Evolutionary conservation across 2,888 invertebrate genomes (phyloP).

Genomic region (Eristalinus sepulchralis): DNA sequence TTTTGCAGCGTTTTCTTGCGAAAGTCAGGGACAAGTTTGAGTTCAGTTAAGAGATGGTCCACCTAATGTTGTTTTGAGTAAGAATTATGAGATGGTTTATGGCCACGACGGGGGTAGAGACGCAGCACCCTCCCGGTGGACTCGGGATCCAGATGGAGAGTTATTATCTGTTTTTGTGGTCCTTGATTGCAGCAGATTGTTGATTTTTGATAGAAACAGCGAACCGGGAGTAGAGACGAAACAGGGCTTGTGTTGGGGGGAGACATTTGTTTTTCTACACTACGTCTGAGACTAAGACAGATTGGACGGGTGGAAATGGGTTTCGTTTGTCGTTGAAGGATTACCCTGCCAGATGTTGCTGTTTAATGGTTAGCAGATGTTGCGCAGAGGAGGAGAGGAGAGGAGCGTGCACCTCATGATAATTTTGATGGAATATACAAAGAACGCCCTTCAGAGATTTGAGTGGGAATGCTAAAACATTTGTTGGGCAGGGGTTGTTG

Average conservation of each 20-base stretch:
- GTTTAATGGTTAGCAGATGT: neutral
- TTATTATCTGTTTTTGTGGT: slow-evolving; percentile 36
- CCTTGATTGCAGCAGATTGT: slow-evolving; percentile 38
- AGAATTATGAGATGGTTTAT: slow-evolving; percentile 58
- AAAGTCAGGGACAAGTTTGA: slow-evolving; percentile 47
- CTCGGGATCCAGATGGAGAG: slow-evolving; percentile 28
- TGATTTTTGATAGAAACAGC: slow-evolving; percentile 6
- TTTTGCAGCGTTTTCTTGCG: neutral
- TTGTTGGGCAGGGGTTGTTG: no score
- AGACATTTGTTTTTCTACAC: neutral
- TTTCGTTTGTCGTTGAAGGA: neutral
- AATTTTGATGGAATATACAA: no score
- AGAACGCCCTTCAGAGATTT: no score
- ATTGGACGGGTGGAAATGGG: neutral
- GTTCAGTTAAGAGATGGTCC: slow-evolving; percentile 35
- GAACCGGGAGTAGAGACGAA: neutral
- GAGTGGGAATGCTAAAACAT: no score
- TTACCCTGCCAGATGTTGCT: neutral
- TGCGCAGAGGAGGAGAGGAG: neutral
- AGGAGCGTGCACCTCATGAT: neutral
- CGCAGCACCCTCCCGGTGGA: neutral
- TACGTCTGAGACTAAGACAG: neutral
- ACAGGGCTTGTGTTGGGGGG: neutral
- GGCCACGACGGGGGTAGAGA: neutral
- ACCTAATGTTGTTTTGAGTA: slow-evolving; percentile 66